These are phyloP conservation scores for Neoniphon sammara DNA, from an alignment of 2,797 vertebrate genomes.

Conservation along the genomic window DNA sequence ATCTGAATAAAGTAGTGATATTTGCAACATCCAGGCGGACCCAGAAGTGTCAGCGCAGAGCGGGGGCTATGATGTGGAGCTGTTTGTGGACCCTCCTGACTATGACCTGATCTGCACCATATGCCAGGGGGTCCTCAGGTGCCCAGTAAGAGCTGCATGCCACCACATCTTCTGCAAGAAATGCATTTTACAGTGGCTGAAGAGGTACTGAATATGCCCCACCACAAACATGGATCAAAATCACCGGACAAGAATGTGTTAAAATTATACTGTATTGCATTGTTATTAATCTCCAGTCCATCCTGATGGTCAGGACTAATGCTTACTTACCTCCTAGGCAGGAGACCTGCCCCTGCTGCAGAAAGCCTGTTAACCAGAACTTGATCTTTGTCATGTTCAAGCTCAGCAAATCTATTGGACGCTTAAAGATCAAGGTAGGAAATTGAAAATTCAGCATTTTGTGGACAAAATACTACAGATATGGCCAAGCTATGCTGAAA, in stretches of 20 bases:
- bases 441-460: not conserved
- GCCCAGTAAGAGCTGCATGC: conserved; percentile 87
- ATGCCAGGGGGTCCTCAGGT: conserved; percentile 89
- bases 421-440: conserved; percentile 86
- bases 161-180: conserved; percentile 92
- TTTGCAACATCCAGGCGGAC: conserved; percentile 67
- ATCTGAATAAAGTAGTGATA: not conserved
- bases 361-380: conserved; percentile 82
- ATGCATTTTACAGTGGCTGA: conserved; percentile 90
- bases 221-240: conserved; percentile 5
- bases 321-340: conserved; percentile 73
- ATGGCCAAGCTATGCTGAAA: too few species aligned
- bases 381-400: conserved; percentile 86
- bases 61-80: conserved; percentile 88
- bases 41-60: conserved; percentile 79
- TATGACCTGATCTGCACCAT: conserved; percentile 89
- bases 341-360: conserved; percentile 89
- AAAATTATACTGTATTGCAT: not conserved
- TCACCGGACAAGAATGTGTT: not conserved
- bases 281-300: not conserved
- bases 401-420: conserved; percentile 85
- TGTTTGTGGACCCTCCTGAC: conserved; percentile 87
- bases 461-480: too few species aligned
- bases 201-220: conserved; percentile 75
- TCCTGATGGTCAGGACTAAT: not conserved